Evolutionary conservation across 2,888 invertebrate genomes (phyloP), one percentile per base, ranked within the genome.

Genomic region (Andricus quercusramuli): DNA sequence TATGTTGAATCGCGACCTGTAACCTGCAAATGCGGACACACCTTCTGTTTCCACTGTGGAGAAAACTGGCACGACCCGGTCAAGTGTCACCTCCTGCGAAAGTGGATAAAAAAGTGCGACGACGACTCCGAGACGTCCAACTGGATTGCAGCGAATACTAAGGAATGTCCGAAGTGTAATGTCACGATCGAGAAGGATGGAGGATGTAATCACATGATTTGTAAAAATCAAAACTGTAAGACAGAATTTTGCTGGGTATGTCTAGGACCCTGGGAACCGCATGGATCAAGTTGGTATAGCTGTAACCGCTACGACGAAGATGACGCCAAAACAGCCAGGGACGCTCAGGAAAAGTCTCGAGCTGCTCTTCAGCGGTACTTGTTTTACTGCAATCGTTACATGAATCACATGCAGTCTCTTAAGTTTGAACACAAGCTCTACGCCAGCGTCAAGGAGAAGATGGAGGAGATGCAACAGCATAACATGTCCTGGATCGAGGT

Each of bases 401-500:
- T 99, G 98, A 99, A 99, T 94, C 99, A 99, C 94, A 98, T 98
- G 98, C 98, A 99, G 93, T 98, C 98, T 86, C 95, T 99, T 90
- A 98, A 98, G 93, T 98, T 99, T 93, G 99, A 99, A 94, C 96
- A 97, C 93, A 99, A 99, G 95, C 94, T 99, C 80, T 99, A 99
- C 93, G 97, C 98, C 9, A 97, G 97, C 82, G 97, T 99, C 81
- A 98, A 98, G 93, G 97, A 97, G 92, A 99, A 99, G 94, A 99
- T 99, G 99, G 99, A 99, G 93, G 99, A 99, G 94, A 99, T 99
- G 99, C 99, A 99, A 93, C 98, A 98, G 92, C 98, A 98, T 93
- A 98, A 98, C 93, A 99, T 99, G 99, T 98, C 98, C 86, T 99
- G 99, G 99, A 99, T 99, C 90, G 99, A 99, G 96, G 99, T 41